A percentile compares a stretch with the other conserved stretches of the same genome.
phyloP scores from a whole-genome alignment of 2,113 vertebrate genomes.

The Chloropsis cyanopogon region DNA sequence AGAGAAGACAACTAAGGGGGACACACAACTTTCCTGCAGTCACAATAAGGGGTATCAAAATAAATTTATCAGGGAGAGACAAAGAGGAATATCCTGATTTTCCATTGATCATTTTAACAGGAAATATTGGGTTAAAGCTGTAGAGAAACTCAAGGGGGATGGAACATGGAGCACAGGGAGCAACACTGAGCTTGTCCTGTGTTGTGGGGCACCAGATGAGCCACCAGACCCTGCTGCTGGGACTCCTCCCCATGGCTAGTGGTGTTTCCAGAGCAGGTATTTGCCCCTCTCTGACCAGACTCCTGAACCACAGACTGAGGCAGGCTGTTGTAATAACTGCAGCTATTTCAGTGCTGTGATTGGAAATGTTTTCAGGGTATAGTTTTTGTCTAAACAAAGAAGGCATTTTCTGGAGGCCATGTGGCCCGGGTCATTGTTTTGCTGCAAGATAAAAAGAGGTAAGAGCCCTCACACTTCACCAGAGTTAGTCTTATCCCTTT shows the following conservation, averaged over 20 bases:
- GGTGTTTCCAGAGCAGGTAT: not conserved
- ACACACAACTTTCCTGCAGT: not conserved
- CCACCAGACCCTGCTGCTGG: not conserved
- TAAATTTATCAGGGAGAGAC: not conserved
- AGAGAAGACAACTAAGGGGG: not conserved
- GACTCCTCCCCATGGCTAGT: not conserved
- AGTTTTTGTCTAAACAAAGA: slow-evolving; percentile 6
- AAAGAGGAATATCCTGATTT: not conserved
- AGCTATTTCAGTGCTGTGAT: not conserved
- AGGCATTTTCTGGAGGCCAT: not conserved
- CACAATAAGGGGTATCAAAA: not conserved
- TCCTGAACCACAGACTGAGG: not conserved
- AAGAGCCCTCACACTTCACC: not conserved
- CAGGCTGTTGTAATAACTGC: not conserved
- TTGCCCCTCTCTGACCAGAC: not conserved
- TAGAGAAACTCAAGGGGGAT: not conserved
- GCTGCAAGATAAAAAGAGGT: not conserved
- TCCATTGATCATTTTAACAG: not conserved
- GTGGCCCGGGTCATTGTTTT: not conserved
- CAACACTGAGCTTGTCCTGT: not conserved
- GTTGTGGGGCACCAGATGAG: not conserved
- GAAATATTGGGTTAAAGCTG: not conserved
- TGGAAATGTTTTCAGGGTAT: not conserved
- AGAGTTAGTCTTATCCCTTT: not conserved
- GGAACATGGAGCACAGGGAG: too few species aligned